Conservation (phyloP, 2,888 invertebrate genomes). For the Cephus runcator region DNA sequence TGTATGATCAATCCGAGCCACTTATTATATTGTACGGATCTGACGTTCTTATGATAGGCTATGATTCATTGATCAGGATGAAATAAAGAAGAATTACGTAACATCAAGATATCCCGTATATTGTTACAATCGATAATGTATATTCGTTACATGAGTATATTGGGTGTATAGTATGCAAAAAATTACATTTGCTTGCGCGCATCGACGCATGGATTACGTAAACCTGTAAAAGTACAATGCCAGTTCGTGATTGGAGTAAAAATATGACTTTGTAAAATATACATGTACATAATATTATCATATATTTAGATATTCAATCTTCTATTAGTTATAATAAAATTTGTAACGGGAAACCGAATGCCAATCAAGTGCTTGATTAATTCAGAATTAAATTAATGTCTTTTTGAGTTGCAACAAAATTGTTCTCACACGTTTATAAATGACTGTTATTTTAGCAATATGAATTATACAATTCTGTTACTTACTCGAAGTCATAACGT, state of each 20-base stretch:
- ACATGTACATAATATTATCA: background rate
- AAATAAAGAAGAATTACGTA: conserved; percentile 1
- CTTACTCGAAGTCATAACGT: background rate
- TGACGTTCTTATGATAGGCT: background rate
- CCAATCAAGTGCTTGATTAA: background rate
- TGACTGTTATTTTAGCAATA: background rate
- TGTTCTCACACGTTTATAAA: background rate
- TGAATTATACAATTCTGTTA: background rate
- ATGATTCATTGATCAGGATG: background rate
- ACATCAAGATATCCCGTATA: conserved; percentile 29
- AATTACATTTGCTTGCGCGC: background rate
- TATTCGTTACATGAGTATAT: conserved; percentile 15
- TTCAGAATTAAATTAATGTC: background rate
- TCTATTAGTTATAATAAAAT: background rate
- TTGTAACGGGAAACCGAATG: background rate
- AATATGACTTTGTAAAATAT: background rate
- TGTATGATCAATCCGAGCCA: background rate
- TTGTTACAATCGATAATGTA: conserved; percentile 35
- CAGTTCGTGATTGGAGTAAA: background rate
- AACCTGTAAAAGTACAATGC: background rate
- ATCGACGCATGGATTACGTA: background rate
- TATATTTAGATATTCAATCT: background rate
- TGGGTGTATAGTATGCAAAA: background rate
- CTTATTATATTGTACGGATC: background rate
- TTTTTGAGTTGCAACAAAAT: background rate